Percentiles rank a stretch among this genome's conserved stretches.
These are phyloP conservation scores for Epizoanthus ramosus DNA, from an alignment of 92 coral and sea anemone species.

Conservation along the genomic window DNA sequence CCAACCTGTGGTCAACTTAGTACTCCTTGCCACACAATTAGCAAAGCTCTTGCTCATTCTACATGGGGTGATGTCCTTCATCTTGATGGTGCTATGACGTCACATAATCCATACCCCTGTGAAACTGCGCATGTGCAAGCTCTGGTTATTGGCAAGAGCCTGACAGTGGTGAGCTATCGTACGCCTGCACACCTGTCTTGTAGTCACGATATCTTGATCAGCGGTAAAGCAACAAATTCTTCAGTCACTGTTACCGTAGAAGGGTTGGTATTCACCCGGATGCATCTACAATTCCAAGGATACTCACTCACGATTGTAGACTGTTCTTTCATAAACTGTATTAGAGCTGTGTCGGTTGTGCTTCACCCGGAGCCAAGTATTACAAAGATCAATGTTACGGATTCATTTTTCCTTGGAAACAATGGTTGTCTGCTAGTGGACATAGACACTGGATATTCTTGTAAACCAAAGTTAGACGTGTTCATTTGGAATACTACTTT, in stretches of 20 bases:
- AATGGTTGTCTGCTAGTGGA: conserved; percentile 1
- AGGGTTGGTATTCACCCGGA: conserved; percentile 7
- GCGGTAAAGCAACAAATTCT: not conserved
- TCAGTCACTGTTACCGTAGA: conserved; percentile 11
- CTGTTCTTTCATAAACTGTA: conserved; percentile 19
- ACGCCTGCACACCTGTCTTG: conserved; percentile 15
- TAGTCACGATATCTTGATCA: not conserved
- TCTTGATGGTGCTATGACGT: conserved; percentile 26
- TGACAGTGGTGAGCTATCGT: conserved; percentile 5
- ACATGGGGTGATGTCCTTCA: conserved; percentile 25
- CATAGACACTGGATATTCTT: not conserved
- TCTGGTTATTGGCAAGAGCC: conserved; percentile 1
- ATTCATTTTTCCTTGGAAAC: not conserved
- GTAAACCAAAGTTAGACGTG: not conserved
- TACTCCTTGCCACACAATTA: conserved; percentile 23
- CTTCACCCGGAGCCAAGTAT: not conserved
- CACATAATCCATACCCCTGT: conserved; percentile 17
- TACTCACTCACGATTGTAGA: conserved; percentile 20
- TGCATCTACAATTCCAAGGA: conserved; percentile 17
- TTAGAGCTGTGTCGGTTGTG: conserved; percentile 14
- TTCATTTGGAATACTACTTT: conserved; percentile 19
- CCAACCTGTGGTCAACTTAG: conserved; percentile 4
- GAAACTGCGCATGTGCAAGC: not conserved
- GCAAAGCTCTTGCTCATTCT: not conserved
- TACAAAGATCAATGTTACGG: conserved; percentile 5